Base-by-base conservation (phyloP, 2,888 invertebrate genomes). In the Barypeithes pellucidus region DNA sequence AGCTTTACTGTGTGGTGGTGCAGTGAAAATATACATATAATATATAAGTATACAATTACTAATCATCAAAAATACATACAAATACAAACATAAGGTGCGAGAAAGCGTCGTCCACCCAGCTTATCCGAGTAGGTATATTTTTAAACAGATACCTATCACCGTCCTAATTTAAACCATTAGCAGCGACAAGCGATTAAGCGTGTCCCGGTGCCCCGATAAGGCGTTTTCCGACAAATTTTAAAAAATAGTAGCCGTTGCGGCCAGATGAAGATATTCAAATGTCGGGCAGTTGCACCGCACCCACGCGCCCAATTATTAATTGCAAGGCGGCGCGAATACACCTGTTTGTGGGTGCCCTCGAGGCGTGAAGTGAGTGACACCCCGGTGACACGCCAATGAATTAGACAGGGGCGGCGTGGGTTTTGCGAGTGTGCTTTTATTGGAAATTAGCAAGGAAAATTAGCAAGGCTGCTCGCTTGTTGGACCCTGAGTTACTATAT, bases 251-350 rank as follows among this genome's bases (percentile, higher is more conserved):
- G 67, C 75, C 75, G 77, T 77, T 77, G 43, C 67, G 20, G 20
- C 70, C 75, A 67, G 79, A 79, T 79, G 73, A 75, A 77, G 79
- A 79, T 79, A 79, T 79, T 79, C 77, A 77, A 79, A 79, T 79
- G 50, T 14, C 61, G 65, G 45, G 69, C 73, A 73, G 73, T 73
- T 73, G 73, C 69, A 52, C 24, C 12, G 63, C 73, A 54, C 73
- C 73, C 73, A 73, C 73, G 69, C 66, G 33, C 22, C 60, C 52
- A 43, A 61, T 72, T 72, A 72, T 65, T 70, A 70, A 63, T 70
- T 65, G 63, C 65, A 9, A 29, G 45, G 43, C 52, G 29, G n/a
- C 18, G 57, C 22, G 9, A 22, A 36, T 14, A 22, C 59, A 65
- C 65, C 65, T 70, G 70, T 70, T 65, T 3, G 16, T 50, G 24